These are phyloP conservation scores for Malaclemys terrapin DNA, from an alignment of 2,113 vertebrate species.

Conservation along the genomic window DNA sequence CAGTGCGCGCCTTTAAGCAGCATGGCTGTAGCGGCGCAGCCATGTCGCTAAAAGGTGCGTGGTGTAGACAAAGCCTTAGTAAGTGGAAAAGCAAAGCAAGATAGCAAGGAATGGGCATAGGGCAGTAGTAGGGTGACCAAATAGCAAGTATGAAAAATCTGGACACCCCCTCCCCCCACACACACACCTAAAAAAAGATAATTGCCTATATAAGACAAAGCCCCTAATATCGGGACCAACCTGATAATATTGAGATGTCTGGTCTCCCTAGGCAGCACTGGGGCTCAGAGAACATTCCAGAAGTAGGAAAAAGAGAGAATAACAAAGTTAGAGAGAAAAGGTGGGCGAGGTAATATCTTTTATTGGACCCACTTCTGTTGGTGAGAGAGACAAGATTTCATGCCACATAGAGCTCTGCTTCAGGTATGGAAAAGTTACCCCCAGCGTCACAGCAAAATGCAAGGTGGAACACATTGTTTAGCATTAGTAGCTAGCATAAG, in stretches of 20 bases:
- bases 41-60: too few species aligned
- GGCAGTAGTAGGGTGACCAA: background rate
- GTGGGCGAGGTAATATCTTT: background rate
- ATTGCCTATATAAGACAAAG: background rate
- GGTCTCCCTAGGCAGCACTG: too few species aligned
- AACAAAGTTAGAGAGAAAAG: background rate
- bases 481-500: background rate
- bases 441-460: background rate
- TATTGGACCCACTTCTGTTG: background rate
- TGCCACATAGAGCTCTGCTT: background rate
- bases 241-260: background rate
- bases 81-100: background rate
- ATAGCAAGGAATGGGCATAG: background rate
- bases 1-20: too few species aligned
- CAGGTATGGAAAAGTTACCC: background rate
- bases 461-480: background rate
- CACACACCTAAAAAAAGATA: background rate
- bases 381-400: background rate
- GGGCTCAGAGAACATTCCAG: too few species aligned
- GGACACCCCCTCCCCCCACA: background rate
- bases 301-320: background rate
- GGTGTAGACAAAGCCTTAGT: too few species aligned
- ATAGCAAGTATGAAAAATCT: background rate
- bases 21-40: too few species aligned
- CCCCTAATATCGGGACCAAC: background rate